Evolutionary conservation across 2,888 invertebrate species (phyloP).

Genomic region (Invenusta paracnida): DNA sequence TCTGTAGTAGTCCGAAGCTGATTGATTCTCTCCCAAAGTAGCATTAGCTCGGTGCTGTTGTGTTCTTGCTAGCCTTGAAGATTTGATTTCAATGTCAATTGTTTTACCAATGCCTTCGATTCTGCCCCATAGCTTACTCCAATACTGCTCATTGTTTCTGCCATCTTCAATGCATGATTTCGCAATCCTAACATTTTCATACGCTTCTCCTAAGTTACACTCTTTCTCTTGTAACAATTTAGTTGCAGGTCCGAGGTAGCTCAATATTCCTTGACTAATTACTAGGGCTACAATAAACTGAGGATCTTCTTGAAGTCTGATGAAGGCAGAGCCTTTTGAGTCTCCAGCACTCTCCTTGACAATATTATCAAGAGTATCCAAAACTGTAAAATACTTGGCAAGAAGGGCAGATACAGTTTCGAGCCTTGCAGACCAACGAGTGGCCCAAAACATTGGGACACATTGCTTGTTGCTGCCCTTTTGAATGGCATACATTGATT

Average conservation of each 20-base stretch:
- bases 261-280: constrained; percentile 18
- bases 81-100: constrained; percentile 17
- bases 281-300: constrained; percentile 21
- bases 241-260: constrained; percentile 7
- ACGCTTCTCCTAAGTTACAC: not conserved
- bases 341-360: constrained; percentile 6
- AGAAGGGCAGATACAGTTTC: not conserved
- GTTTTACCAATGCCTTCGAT: not conserved
- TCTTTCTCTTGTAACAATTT: constrained; percentile 11
- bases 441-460: constrained; percentile 2
- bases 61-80: not conserved
- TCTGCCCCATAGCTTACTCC: not conserved
- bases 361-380: not conserved
- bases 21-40: not conserved
- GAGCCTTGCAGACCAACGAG: not conserved
- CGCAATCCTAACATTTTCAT: not conserved
- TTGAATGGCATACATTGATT: constrained; percentile 1
- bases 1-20: not conserved
- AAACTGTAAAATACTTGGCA: constrained; percentile 12
- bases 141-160: constrained; percentile 26
- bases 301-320: not conserved
- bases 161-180: constrained; percentile 10
- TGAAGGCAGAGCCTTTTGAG: not conserved
- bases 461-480: not conserved
- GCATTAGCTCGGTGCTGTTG: constrained; percentile 12